A percentile compares a stretch with the other conserved stretches of the same genome.
Conservation (phyloP, 2,797 vertebrate genomes). For the Thaleichthys pacificus region DNA sequence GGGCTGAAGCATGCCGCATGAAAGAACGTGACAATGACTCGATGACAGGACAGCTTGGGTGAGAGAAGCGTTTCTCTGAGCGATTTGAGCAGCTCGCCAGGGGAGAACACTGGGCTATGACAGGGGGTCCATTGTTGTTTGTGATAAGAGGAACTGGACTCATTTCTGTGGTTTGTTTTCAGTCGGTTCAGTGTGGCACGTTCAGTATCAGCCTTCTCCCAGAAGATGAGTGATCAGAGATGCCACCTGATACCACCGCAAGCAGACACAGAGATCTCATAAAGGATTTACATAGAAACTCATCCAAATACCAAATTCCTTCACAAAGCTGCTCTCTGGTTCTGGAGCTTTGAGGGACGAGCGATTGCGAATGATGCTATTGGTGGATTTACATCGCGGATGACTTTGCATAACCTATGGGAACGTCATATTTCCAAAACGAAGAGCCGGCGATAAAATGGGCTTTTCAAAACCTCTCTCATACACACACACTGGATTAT, state of each 20-base stretch:
- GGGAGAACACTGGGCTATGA: constrained; percentile 57
- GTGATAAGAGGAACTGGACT: constrained; percentile 57
- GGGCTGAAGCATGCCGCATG: constrained; percentile 52
- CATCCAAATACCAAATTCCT: constrained; percentile 60
- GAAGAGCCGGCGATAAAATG: constrained; percentile 10
- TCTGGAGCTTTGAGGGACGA: constrained; percentile 30
- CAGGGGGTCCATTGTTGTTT: constrained; percentile 65
- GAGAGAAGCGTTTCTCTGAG: constrained; percentile 60
- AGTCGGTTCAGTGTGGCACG: constrained; percentile 52
- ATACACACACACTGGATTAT: constrained; percentile 62
- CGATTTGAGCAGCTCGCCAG: constrained; percentile 37
- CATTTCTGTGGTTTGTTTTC: constrained; percentile 65
- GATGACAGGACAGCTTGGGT: constrained; percentile 53
- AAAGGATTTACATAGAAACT: constrained; percentile 67
- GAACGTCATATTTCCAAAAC: constrained; percentile 46
- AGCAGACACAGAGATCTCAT: constrained; percentile 57
- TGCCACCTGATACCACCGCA: constrained; percentile 58
- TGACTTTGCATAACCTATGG: constrained; percentile 64
- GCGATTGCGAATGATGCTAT: constrained; percentile 28
- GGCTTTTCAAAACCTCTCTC: constrained; percentile 19
- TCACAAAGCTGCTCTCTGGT: constrained; percentile 40
- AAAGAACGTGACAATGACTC: constrained; percentile 59
- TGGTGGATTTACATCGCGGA: constrained; percentile 56
- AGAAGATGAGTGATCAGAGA: constrained; percentile 71
- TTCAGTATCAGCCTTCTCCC: constrained; percentile 54